Evolutionary conservation across 1,140 invertebrate species (phyloP).

Genomic region (Lasioglossum albipes): DNA sequence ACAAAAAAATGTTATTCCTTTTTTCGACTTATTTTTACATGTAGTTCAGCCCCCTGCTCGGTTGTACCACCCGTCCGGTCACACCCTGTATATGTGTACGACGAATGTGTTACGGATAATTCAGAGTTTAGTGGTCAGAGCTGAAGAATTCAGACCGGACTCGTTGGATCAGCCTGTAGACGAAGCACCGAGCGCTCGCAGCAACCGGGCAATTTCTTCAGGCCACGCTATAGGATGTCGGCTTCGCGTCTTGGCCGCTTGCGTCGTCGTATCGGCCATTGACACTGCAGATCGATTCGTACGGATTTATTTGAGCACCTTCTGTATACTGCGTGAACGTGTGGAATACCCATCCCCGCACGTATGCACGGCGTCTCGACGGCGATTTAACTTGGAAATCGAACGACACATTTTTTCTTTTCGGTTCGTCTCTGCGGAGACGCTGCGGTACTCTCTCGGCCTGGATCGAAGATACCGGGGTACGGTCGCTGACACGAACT

Average conservation of each 20-base stretch:
- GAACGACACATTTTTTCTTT: not conserved
- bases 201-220: conserved; percentile 18
- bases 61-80: too few species aligned
- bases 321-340: conserved; percentile 3
- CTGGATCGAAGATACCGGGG: too few species aligned
- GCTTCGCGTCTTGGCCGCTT: conserved; percentile 47
- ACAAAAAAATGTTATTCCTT: too few species aligned
- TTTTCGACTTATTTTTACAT: too few species aligned
- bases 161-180: not conserved
- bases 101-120: too few species aligned
- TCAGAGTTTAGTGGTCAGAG: too few species aligned
- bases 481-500: too few species aligned
- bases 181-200: not conserved
- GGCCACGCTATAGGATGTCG: conserved; percentile 22
- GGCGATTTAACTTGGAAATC: conserved; percentile 35
- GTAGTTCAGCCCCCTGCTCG: too few species aligned
- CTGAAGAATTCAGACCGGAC: too few species aligned
- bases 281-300: conserved; percentile 65
- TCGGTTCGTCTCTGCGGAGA: too few species aligned
- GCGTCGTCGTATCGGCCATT: conserved; percentile 56
- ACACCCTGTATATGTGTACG: too few species aligned
- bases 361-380: too few species aligned
- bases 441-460: not conserved
- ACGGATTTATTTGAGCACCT: conserved; percentile 63
- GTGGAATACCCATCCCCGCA: not conserved